These are phyloP conservation scores for Saturnia pavonia DNA, from an alignment of 2,888 invertebrate genomes.

Conservation along the genomic window DNA sequence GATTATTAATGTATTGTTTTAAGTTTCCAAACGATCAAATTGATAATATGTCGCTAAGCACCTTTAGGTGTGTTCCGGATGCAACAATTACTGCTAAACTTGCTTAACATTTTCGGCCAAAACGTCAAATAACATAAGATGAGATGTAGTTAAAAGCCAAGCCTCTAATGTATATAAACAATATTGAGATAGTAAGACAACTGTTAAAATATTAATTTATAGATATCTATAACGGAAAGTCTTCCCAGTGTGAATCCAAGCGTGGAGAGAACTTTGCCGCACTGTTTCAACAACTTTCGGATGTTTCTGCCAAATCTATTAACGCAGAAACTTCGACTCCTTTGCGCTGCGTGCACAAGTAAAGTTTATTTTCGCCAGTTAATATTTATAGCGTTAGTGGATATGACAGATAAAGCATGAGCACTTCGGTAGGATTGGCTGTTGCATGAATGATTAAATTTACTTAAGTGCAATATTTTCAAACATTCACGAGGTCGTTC, in stretches of 20 bases:
- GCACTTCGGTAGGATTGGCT: neutral
- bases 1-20: no score
- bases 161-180: no score
- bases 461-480: neutral
- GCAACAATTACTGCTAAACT: no score
- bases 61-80: no score
- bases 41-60: no score
- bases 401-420: neutral
- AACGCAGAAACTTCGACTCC: slow-evolving; percentile 17
- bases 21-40: no score
- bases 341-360: slow-evolving; percentile 3
- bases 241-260: neutral
- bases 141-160: no score
- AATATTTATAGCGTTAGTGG: neutral
- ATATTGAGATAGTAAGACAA: no score
- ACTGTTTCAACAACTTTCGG: slow-evolving; percentile 16
- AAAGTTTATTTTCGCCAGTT: slow-evolving; percentile 1
- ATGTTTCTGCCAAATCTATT: slow-evolving; percentile 20
- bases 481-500: neutral
- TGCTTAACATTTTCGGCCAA: no score
- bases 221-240: neutral
- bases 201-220: no score
- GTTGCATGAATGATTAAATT: neutral
- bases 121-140: no score
- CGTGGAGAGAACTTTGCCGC: slow-evolving; percentile 5